phyloP scores from a whole-genome alignment of 2,113 vertebrate genomes.

The Percina caprodes region DNA sequence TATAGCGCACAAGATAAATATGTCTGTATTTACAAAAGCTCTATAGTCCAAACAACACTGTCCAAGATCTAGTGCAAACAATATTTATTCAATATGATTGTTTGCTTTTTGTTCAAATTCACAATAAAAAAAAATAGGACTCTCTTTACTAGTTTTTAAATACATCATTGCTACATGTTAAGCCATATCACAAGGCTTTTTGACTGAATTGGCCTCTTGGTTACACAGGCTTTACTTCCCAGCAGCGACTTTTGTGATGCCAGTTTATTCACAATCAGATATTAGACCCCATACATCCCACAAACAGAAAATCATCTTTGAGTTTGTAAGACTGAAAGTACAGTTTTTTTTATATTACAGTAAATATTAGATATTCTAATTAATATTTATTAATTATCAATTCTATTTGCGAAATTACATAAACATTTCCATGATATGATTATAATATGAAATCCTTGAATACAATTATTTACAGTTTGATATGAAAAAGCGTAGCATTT shows the following conservation, averaged over 20 bases:
- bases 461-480: background rate
- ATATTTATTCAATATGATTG: constrained; percentile 54
- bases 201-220: constrained; percentile 11
- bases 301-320: background rate
- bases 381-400: background rate
- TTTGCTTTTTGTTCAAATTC: constrained; percentile 61
- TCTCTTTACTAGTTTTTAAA: constrained; percentile 33
- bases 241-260: background rate
- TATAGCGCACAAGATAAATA: constrained; percentile 67
- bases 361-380: background rate
- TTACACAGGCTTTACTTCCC: constrained; percentile 8
- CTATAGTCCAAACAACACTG: constrained; percentile 65
- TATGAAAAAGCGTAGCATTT: background rate
- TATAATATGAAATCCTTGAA: background rate
- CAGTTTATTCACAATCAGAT: background rate
- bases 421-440: background rate
- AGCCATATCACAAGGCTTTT: constrained; percentile 30
- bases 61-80: constrained; percentile 68
- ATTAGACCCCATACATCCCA: background rate
- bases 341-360: background rate
- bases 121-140: constrained; percentile 48
- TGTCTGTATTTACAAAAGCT: constrained; percentile 64
- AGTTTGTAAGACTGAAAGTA: background rate
- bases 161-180: constrained; percentile 37
- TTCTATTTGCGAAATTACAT: background rate